Evolutionary conservation across 2,888 invertebrate genomes (phyloP), one percentile per base, ranked within the genome.

Genomic region (Trichogramma dendrolimi): DNA sequence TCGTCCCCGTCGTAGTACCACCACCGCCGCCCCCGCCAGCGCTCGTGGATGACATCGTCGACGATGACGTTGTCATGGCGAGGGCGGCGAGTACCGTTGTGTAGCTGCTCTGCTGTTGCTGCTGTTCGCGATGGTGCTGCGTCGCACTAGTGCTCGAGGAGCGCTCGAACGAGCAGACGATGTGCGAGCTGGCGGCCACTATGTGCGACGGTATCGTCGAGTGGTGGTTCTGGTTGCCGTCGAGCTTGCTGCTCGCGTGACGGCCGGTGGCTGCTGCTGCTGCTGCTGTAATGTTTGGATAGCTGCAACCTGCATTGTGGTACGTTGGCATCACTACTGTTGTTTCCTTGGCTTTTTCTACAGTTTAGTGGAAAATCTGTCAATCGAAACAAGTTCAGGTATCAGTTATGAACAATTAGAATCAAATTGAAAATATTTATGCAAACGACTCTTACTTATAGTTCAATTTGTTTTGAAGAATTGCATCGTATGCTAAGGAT

Each of bases 321-420:
- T 79, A 78, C 70, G 78, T 79, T 73, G 79, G 79, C 79, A 79
- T 79, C 67, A 76, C 78, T 74, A 73, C 74, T 67, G 69, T 27
- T 27, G 27, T 27, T 27, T 27, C 27, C 27, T 27, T 27, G 27
- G 27, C 1, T 27, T 27, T 27, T 27, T 1, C 27, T 27, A 27
- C 27, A 2, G 27, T 27, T 27, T 27, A 27, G 27, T 27, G 27
- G 27, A 27, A 27, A 27, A 27, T 27, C 27, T 27, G 27, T 2
- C 27, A 27, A 27, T 27, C 3, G 27, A 27, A 27, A 27, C 27
- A 27, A 27, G 3, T 27, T 27, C 27, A 27, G 3, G 27, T 27
- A 27, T 27, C 3, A 27, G 27, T 27, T 27, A 27, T 27, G 27
- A 27, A 27, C 27, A 27, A 27, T 27, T 27, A 2, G 3, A 27